phyloP scores from a whole-genome alignment of 2,888 invertebrate genomes.

The Parochlus steinenii region DNA sequence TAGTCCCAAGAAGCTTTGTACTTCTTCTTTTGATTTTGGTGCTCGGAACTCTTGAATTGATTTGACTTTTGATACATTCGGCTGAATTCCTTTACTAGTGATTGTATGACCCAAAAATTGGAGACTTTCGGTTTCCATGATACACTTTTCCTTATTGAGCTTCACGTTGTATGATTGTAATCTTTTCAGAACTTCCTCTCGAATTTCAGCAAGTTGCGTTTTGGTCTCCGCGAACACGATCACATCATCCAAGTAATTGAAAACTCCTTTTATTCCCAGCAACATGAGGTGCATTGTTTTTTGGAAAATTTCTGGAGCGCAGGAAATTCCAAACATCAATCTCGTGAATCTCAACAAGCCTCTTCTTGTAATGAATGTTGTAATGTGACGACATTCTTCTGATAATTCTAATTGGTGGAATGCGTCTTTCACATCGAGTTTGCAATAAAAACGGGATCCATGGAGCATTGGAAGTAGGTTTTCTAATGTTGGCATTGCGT shows the following conservation, averaged over 20 bases:
- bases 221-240: constrained; percentile 19
- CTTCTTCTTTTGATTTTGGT: constrained; percentile 17
- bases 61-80: constrained; percentile 18
- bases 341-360: constrained; percentile 25
- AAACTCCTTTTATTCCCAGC: constrained; percentile 19
- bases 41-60: constrained; percentile 16
- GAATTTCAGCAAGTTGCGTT: constrained; percentile 19
- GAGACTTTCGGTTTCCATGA: constrained; percentile 16
- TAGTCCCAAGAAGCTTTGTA: no score
- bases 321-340: constrained; percentile 25
- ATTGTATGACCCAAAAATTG: constrained; percentile 20
- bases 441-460: constrained; percentile 17
- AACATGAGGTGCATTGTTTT: constrained; percentile 23
- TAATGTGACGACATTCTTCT: constrained; percentile 20
- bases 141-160: constrained; percentile 19
- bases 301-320: constrained; percentile 29
- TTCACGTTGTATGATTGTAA: constrained; percentile 13
- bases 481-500: constrained; percentile 19
- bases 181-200: constrained; percentile 15
- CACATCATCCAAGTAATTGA: constrained; percentile 26
- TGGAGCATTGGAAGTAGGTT: constrained; percentile 16
- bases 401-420: constrained; percentile 24
- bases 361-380: constrained; percentile 23
- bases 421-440: constrained; percentile 22
- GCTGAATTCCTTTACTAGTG: constrained; percentile 18